Evolutionary conservation across 2,113 vertebrate genomes (phyloP), one percentile per base, ranked within the genome.

Genomic region (Haemorhous mexicanus): DNA sequence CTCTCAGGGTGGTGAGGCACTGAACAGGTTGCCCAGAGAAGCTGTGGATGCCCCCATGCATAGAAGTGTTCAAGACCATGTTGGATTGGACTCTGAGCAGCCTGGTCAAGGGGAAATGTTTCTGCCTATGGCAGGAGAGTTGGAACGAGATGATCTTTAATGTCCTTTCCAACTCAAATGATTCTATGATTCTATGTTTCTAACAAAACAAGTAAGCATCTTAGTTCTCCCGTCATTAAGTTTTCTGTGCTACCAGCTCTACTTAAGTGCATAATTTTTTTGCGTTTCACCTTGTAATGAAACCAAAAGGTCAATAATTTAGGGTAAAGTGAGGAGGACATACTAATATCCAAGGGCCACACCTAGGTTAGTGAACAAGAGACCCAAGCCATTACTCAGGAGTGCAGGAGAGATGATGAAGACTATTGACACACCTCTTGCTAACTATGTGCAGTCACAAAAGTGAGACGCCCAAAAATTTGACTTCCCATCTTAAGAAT

Each of bases 1-100:
- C 9, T 43, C 26, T 32, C 26, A 35, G 19, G 8, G 21, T 27
- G 7, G 9, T 61, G 11, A 91, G 64, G 4, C 19, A 77, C 27
- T 59, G 39, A 63, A 85, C 17, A 53, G 23, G 22, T 10, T 77
- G 12, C 18, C 20, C 49, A 55, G 13, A 44, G 16, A 68, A 53
- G 23, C 0, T 64, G 12, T 27, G 39, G 41, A 56, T 58, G 24
- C 2, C 10, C 8, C 17, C 2, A 72, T 43, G 6, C 1, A 0
- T 28, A 23, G 19, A 64, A 80, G 13, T n/a, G 11, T 58, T 80
- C 19, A 46, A 59, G 26, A 11, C 3, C 44, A 43, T 5, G 11
- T 0, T 78, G 35, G 22, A 73, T 9, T 8, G 3, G 6, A 15
- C 22, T 66, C 55, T 50, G 35, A 87, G 49, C 12, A 73, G 41